phyloP scores from a whole-genome alignment of 2,113 vertebrate species.

The Xenopus borealis region DNA sequence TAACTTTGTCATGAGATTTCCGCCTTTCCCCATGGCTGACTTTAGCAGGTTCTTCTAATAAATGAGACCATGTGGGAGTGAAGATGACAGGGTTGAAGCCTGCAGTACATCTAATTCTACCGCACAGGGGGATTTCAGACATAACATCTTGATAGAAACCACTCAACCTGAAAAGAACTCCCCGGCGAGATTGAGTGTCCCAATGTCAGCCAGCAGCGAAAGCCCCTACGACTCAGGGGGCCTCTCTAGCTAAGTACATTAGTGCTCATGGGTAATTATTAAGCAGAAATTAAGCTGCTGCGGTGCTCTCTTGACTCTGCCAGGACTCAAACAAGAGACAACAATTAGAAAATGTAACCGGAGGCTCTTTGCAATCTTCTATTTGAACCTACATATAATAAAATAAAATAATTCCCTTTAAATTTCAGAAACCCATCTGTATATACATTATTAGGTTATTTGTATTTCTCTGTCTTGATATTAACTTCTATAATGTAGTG shows the following conservation, averaged over 20 bases:
- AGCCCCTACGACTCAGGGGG: background rate
- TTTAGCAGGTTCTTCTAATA: constrained; percentile 54
- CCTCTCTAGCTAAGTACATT: background rate
- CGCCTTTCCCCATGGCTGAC: constrained; percentile 69
- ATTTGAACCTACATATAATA: too few species aligned
- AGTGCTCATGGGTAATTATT: constrained; percentile 33
- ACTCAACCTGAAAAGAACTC: constrained; percentile 59
- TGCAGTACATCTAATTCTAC: constrained; percentile 8
- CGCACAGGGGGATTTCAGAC: constrained; percentile 51
- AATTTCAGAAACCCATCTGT: too few species aligned
- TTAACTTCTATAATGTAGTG: too few species aligned
- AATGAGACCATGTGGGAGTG: constrained; percentile 67
- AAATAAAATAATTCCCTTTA: too few species aligned
- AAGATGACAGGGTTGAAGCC: constrained; percentile 56
- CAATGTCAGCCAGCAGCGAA: constrained; percentile 5
- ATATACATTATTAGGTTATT: too few species aligned
- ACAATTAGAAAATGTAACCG: constrained; percentile 32
- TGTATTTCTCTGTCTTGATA: too few species aligned
- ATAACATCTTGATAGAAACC: constrained; percentile 58
- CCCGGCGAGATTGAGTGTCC: constrained; percentile 24
- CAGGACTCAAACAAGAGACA: constrained; percentile 30
- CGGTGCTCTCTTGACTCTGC: constrained; percentile 31
- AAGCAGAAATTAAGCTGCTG: constrained; percentile 10
- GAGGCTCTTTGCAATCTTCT: background rate
- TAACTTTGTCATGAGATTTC: constrained; percentile 33